phyloP scores from a whole-genome alignment of 2,113 vertebrate genomes.

The Dasypus novemcinctus region DNA sequence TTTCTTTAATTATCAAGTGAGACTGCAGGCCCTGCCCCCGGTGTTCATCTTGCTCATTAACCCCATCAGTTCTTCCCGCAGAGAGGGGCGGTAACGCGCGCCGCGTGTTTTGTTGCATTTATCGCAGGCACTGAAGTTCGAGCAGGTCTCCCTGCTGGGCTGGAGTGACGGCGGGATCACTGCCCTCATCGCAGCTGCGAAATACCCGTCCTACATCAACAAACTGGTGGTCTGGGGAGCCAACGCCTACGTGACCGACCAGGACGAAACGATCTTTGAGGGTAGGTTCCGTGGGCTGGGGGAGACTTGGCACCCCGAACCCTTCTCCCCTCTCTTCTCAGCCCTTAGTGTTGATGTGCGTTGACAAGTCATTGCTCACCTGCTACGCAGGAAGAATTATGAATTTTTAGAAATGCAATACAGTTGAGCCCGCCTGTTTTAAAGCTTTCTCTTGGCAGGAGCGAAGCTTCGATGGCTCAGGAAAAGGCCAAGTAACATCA shows the following conservation, averaged over 20 bases:
- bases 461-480: background rate
- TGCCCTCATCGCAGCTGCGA: slow-evolving; percentile 89
- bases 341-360: background rate
- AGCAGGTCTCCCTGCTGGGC: slow-evolving; percentile 90
- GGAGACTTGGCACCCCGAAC: accelerated
- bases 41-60: background rate
- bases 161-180: slow-evolving; percentile 96
- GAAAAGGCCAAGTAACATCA: background rate
- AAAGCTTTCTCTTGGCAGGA: slow-evolving; percentile 21
- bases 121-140: slow-evolving; percentile 87
- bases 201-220: slow-evolving; percentile 84
- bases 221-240: slow-evolving; percentile 93
- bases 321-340: background rate
- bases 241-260: slow-evolving; percentile 87
- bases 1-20: background rate
- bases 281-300: slow-evolving; percentile 78
- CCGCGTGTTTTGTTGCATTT: background rate
- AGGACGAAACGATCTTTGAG: slow-evolving; percentile 89
- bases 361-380: background rate
- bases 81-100: background rate
- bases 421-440: background rate
- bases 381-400: background rate
- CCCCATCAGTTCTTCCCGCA: background rate
- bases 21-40: background rate
- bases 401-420: background rate